Percentiles rank a stretch among this genome's conserved stretches.
These are phyloP conservation scores for Malacosoma neustria DNA, from an alignment of 2,888 invertebrate species.

Conservation along the genomic window DNA sequence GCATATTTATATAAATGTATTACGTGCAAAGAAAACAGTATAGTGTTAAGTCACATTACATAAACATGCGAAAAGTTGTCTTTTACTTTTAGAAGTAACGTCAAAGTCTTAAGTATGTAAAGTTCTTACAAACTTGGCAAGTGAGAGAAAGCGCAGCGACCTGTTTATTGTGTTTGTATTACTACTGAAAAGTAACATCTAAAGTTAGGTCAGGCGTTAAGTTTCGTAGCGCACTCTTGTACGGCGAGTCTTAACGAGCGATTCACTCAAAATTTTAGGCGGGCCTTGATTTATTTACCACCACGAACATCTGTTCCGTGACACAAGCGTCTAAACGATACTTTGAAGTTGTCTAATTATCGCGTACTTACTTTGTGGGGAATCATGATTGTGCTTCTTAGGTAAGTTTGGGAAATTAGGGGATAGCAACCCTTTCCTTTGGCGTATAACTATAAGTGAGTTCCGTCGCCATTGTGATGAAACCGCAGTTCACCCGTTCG, in stretches of 20 bases:
- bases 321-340: conserved; percentile 53
- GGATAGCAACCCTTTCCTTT: neutral
- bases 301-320: conserved; percentile 53
- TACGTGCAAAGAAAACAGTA: too few species aligned
- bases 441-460: neutral
- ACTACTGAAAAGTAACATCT: conserved; percentile 3
- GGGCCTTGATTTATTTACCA: conserved; percentile 54
- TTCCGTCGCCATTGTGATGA: neutral
- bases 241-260: conserved; percentile 42
- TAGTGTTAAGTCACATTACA: too few species aligned
- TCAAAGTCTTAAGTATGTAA: conserved; percentile 1
- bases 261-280: conserved; percentile 50
- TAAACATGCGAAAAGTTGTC: too few species aligned
- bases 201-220: conserved; percentile 18
- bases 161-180: conserved; percentile 22
- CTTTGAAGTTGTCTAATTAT: conserved; percentile 66
- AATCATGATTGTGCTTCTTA: conserved; percentile 21
- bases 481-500: neutral
- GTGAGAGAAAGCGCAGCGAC: conserved; percentile 7
- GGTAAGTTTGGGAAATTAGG: conserved; percentile 7
- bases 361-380: conserved; percentile 37
- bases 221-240: conserved; percentile 29
- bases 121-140: neutral
- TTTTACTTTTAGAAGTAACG: neutral
- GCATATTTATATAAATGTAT: too few species aligned